Percentiles rank a stretch among this genome's conserved stretches.
These are phyloP conservation scores for Protosalanx chinensis DNA, from an alignment of 2,797 vertebrate genomes.

Conservation along the genomic window DNA sequence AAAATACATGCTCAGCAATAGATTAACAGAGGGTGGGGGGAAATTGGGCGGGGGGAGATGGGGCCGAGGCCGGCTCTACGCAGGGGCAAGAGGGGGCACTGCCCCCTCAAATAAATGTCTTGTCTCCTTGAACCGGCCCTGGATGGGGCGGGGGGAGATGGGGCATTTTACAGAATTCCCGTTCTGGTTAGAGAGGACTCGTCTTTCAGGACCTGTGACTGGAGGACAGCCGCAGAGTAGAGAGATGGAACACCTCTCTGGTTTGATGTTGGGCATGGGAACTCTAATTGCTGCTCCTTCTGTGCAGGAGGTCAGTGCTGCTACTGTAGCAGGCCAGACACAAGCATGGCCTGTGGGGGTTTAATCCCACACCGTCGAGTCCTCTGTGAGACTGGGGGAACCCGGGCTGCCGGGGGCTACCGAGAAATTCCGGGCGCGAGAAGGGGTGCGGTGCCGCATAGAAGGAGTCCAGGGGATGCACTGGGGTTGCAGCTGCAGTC, in stretches of 20 bases:
- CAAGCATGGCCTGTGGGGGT: constrained; percentile 73
- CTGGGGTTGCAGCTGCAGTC: constrained; percentile 79
- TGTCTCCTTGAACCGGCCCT: too few relatives aligned
- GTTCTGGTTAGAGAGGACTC: constrained; percentile 83
- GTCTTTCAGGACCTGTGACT: constrained; percentile 83
- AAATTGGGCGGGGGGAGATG: too few relatives aligned
- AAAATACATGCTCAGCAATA: too few relatives aligned
- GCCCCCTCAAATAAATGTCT: too few relatives aligned
- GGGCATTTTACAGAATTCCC: constrained; percentile 20
- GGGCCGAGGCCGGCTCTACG: too few relatives aligned
- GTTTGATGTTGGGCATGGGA: constrained; percentile 73
- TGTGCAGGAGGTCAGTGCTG: constrained; percentile 71
- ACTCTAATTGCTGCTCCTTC: constrained; percentile 69
- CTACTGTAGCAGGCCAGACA: constrained; percentile 85
- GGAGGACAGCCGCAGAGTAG: constrained; percentile 81
- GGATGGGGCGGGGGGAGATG: too few relatives aligned
- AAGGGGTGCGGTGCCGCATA: constrained; percentile 83
- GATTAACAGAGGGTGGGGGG: too few relatives aligned
- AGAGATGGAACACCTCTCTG: constrained; percentile 82
- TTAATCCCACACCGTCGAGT: constrained; percentile 70
- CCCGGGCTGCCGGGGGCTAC: constrained; percentile 82
- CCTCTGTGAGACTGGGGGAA: constrained; percentile 81
- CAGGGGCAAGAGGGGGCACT: too few relatives aligned
- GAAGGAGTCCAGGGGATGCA: constrained; percentile 84
- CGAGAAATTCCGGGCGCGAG: constrained; percentile 81